Conservation (phyloP, 2,113 vertebrate genomes). For the Miniopterus natalensis region DNA sequence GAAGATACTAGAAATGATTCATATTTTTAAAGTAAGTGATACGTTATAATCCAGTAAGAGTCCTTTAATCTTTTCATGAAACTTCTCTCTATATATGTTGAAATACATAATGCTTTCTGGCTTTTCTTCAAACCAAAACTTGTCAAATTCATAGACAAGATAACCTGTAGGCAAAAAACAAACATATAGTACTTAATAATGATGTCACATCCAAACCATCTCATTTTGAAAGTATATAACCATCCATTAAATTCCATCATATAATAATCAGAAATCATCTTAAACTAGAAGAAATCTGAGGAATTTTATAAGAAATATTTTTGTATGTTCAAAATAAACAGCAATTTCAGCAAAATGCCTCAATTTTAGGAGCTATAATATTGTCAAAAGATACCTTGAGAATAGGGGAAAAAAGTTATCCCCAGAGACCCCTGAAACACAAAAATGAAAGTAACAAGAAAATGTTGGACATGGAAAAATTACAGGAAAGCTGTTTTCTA, state of each 20-base stretch:
- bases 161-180: conserved; percentile 91
- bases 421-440: not conserved
- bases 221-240: conserved; percentile 38
- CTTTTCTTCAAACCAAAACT: conserved; percentile 97
- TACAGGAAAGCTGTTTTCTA: not conserved
- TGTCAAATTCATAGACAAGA: conserved; percentile 97
- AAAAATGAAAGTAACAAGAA: conserved; percentile 39
- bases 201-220: conserved; percentile 28
- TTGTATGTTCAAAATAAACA: conserved; percentile 1
- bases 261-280: not conserved
- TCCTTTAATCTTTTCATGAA: conserved; percentile 93
- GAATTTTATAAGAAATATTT: not conserved
- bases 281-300: conserved; percentile 4
- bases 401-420: not conserved
- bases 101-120: conserved; percentile 99
- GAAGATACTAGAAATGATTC: conserved; percentile 80
- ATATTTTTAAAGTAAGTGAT: conserved; percentile 88
- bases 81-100: conserved; percentile 98
- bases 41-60: conserved; percentile 90
- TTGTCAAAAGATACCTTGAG: not conserved
- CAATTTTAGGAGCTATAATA: not conserved
- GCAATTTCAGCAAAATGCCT: not conserved
- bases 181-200: not conserved
- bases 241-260: conserved; percentile 3
- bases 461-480: not conserved